phyloP scores from a whole-genome alignment of 2,888 invertebrate species.

The Orchesella flavescens region DNA sequence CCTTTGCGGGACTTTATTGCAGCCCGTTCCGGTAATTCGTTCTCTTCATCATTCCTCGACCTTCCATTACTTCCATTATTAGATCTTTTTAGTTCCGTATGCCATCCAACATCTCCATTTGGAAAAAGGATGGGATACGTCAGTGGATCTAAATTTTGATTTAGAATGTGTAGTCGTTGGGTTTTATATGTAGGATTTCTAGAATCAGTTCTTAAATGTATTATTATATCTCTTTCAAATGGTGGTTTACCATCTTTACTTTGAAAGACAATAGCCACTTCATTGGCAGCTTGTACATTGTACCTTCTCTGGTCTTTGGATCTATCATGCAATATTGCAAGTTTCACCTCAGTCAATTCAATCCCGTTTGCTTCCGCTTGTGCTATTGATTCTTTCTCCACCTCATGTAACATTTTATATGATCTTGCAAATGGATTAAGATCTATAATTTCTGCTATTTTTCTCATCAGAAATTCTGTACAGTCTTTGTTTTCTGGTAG shows the following conservation, averaged over 20 bases:
- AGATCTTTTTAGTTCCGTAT: too few species aligned
- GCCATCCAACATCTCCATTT: constrained; percentile 38
- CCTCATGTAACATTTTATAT: background rate
- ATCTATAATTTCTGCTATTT: too few species aligned
- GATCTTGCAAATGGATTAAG: background rate
- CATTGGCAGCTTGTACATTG: background rate
- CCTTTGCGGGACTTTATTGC: background rate
- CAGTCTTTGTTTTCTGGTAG: too few species aligned
- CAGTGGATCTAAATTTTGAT: too few species aligned
- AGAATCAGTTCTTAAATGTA: background rate
- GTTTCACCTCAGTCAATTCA: too few species aligned
- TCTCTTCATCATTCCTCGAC: too few species aligned
- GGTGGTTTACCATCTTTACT: background rate
- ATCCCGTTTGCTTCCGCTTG: background rate
- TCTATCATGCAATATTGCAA: background rate
- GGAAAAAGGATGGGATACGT: constrained; percentile 41
- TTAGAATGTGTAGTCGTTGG: constrained; percentile 64
- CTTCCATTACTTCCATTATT: too few species aligned
- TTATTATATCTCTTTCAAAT: background rate
- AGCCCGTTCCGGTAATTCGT: too few species aligned
- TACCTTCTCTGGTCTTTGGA: background rate
- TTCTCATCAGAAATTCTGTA: too few species aligned
- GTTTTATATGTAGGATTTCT: background rate
- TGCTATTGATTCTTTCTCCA: background rate
- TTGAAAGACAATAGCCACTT: background rate